phyloP scores from a whole-genome alignment of 2,888 invertebrate species.

The Ceraclea dissimilis region DNA sequence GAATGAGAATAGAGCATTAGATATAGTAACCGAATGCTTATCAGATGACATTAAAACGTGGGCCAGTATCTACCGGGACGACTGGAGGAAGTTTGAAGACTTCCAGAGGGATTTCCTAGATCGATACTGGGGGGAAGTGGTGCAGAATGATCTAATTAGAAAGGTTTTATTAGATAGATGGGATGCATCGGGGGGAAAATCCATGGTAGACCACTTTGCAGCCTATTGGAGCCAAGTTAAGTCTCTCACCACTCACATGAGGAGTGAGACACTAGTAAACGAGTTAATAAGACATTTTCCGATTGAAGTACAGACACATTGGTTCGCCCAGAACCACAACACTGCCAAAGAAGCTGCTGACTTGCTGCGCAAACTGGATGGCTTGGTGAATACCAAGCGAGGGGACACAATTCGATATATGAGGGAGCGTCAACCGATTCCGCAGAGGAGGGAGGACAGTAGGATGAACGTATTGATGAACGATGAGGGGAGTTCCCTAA shows the following conservation, averaged over 20 bases:
- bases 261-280: neutral
- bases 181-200: no score
- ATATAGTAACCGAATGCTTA: no score
- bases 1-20: neutral
- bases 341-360: conserved; percentile 1
- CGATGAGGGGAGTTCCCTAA: neutral
- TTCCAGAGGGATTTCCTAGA: neutral
- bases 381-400: neutral
- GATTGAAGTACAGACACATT: neutral
- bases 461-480: neutral
- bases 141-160: no score
- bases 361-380: neutral
- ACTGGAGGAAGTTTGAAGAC: neutral
- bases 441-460: neutral
- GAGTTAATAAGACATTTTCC: neutral
- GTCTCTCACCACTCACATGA: neutral
- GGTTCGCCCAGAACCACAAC: neutral
- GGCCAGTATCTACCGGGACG: neutral
- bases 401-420: neutral
- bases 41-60: no score
- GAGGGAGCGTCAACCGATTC: neutral
- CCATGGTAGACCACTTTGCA: no score
- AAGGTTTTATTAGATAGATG: no score
- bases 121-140: neutral
- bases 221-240: neutral